These are phyloP conservation scores for Deroptyus accipitrinus DNA, from an alignment of 2,113 vertebrate species.

Conservation along the genomic window DNA sequence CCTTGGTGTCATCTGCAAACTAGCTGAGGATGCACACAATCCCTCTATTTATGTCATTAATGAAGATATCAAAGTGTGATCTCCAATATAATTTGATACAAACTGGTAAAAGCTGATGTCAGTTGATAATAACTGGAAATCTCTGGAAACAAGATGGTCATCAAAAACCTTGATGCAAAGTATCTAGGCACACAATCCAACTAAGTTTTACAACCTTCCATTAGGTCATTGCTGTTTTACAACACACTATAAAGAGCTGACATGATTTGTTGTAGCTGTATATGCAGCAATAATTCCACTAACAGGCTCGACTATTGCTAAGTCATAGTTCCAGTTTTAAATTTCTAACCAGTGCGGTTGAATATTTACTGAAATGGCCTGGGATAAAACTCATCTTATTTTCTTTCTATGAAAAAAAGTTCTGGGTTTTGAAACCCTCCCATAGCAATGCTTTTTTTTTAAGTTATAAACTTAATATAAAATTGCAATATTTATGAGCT, in stretches of 20 bases:
- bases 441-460: neutral
- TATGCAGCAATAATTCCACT: neutral
- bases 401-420: neutral
- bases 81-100: neutral
- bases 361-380: neutral
- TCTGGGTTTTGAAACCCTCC: accelerated
- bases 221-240: neutral
- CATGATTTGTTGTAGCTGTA: neutral
- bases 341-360: neutral
- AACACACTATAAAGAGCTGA: neutral
- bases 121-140: neutral
- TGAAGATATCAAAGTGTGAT: neutral
- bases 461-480: neutral
- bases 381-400: neutral
- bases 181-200: neutral
- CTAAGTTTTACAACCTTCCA: neutral
- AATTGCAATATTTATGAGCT: neutral
- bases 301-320: neutral
- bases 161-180: neutral
- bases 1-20: neutral
- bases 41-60: neutral
- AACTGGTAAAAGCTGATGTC: neutral
- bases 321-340: neutral
- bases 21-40: neutral
- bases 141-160: neutral